Percentiles rank a stretch among this genome's conserved stretches.
phyloP scores from a whole-genome alignment of 2,888 invertebrate genomes.

The Synergus laeviventris region DNA sequence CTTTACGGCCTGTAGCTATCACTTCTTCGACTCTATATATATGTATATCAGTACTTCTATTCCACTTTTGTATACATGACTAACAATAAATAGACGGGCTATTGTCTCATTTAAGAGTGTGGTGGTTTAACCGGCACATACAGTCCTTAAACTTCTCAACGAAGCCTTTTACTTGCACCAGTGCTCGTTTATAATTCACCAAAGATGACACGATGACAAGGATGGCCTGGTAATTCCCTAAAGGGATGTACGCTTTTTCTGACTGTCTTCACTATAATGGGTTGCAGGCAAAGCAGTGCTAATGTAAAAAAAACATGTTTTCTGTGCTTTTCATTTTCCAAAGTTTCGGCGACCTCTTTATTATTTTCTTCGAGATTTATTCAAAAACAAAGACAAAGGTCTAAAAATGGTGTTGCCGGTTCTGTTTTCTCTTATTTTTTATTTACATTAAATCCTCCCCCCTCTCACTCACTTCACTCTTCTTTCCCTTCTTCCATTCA shows the following conservation, averaged over 20 bases:
- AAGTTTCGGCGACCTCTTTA: background rate
- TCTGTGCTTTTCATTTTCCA: background rate
- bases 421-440: background rate
- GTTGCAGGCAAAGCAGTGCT: background rate
- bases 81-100: too few species aligned
- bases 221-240: conserved; percentile 10
- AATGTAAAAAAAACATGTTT: background rate
- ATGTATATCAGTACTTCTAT: too few species aligned
- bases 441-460: background rate
- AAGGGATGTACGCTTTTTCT: conserved; percentile 1
- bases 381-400: conserved; percentile 1
- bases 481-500: background rate
- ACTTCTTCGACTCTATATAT: too few species aligned
- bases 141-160: conserved; percentile 11
- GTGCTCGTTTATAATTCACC: conserved; percentile 1
- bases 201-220: conserved; percentile 1
- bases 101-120: background rate
- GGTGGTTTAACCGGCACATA: background rate
- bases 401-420: background rate
- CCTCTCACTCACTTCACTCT: too few species aligned
- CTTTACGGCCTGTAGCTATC: too few species aligned
- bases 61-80: too few species aligned
- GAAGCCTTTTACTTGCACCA: conserved; percentile 11
- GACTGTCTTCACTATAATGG: background rate
- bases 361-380: background rate